Evolutionary conservation across 2,797 vertebrate species (phyloP).

Genomic region (Sardinella longiceps): DNA sequence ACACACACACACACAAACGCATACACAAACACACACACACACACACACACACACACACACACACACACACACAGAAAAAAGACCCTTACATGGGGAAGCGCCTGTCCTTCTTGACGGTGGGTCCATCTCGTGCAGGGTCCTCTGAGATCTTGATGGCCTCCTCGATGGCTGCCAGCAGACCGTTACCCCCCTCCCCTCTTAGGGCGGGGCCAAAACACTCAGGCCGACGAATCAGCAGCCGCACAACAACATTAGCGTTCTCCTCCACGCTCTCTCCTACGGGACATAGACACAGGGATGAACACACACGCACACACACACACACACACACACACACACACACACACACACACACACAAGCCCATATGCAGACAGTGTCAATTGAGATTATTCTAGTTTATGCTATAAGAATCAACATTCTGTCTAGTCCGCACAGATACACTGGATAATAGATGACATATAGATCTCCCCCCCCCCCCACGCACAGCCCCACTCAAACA

Average conservation of each 20-base stretch:
- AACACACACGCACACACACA: constrained; percentile 23
- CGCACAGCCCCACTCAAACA: too few species aligned
- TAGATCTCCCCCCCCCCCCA: too few species aligned
- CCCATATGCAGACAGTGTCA: too few species aligned
- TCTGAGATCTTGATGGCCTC: constrained; percentile 95
- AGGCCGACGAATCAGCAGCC: constrained; percentile 89
- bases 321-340: constrained; percentile 8
- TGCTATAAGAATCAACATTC: too few species aligned
- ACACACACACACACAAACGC: neutral
- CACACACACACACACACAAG: constrained; percentile 1
- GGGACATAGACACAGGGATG: neutral
- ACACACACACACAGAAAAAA: neutral
- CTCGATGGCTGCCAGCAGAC: constrained; percentile 89
- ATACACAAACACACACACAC: neutral
- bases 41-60: neutral
- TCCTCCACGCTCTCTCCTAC: constrained; percentile 94
- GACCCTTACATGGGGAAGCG: constrained; percentile 83
- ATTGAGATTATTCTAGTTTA: too few species aligned
- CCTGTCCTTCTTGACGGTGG: constrained; percentile 88
- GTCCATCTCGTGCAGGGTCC: constrained; percentile 90
- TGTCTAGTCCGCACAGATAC: too few species aligned
- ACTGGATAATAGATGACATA: too few species aligned
- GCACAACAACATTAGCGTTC: constrained; percentile 93
- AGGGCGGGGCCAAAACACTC: constrained; percentile 95
- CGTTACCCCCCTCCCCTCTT: constrained; percentile 90